Evolutionary conservation across 2,888 invertebrate species (phyloP).

Genomic region (Agrochola litura): DNA sequence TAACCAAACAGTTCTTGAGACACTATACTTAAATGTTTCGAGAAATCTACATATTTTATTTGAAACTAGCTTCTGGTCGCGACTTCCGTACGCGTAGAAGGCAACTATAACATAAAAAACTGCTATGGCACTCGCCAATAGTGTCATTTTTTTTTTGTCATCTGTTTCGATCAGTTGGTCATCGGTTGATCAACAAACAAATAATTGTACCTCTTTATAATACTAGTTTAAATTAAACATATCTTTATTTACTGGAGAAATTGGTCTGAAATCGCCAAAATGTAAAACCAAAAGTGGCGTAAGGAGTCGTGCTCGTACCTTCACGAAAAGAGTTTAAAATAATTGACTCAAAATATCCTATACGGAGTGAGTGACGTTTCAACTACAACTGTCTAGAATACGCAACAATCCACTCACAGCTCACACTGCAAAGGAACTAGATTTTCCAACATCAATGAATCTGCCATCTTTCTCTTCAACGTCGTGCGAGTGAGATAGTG

Average conservation of each 20-base stretch:
- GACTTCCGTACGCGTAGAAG: no score
- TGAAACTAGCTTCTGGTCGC: background rate
- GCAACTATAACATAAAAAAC: background rate
- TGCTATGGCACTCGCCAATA: background rate
- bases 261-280: background rate
- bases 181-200: background rate
- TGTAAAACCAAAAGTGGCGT: background rate
- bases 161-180: no score
- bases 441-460: conserved; percentile 74
- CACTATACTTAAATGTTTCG: conserved; percentile 16
- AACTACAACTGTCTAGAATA: conserved; percentile 4
- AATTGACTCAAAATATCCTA: background rate
- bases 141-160: background rate
- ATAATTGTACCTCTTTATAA: background rate
- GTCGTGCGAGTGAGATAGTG: conserved; percentile 69
- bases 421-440: conserved; percentile 32
- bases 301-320: background rate
- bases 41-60: conserved; percentile 21
- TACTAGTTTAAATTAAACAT: background rate
- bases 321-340: background rate
- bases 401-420: conserved; percentile 5
- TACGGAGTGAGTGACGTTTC: background rate
- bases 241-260: no score
- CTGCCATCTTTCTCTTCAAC: conserved; percentile 68
- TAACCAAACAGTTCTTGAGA: conserved; percentile 28